Percentiles rank a stretch among this genome's conserved stretches.
These are phyloP conservation scores for Paradoxurus hermaphroditus DNA, from an alignment of 2,113 vertebrate species.

Conservation along the genomic window DNA sequence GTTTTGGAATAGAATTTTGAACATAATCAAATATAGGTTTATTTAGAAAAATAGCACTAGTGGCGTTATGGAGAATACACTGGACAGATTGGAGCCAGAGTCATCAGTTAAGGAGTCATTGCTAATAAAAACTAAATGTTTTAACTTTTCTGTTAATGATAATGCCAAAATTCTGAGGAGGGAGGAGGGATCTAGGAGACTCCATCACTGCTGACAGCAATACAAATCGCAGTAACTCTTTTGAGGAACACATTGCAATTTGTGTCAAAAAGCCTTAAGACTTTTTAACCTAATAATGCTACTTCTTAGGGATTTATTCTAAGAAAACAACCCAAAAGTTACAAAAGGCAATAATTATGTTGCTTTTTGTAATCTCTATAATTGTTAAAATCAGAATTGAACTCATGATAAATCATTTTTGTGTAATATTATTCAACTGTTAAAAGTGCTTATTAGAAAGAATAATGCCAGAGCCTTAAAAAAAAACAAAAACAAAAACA, in stretches of 20 bases:
- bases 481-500: no score
- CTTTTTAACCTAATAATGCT: constrained; percentile 4
- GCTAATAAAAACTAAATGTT: background rate
- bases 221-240: background rate
- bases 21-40: background rate
- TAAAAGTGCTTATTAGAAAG: background rate
- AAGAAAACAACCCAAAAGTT: background rate
- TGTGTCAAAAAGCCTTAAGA: background rate
- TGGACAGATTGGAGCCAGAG: background rate
- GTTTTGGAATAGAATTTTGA: background rate
- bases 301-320: background rate
- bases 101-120: background rate
- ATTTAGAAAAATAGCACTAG: background rate
- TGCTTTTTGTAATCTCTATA: background rate
- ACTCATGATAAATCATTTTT: background rate
- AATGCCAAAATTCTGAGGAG: background rate
- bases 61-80: background rate
- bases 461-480: background rate
- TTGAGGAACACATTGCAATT: background rate
- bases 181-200: background rate
- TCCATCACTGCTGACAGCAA: background rate
- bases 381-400: background rate
- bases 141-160: background rate
- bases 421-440: background rate
- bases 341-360: background rate